Evolutionary conservation across 2,797 vertebrate species (phyloP), one percentile per base, ranked within the genome.

Genomic region (Anguilla marmorata): DNA sequence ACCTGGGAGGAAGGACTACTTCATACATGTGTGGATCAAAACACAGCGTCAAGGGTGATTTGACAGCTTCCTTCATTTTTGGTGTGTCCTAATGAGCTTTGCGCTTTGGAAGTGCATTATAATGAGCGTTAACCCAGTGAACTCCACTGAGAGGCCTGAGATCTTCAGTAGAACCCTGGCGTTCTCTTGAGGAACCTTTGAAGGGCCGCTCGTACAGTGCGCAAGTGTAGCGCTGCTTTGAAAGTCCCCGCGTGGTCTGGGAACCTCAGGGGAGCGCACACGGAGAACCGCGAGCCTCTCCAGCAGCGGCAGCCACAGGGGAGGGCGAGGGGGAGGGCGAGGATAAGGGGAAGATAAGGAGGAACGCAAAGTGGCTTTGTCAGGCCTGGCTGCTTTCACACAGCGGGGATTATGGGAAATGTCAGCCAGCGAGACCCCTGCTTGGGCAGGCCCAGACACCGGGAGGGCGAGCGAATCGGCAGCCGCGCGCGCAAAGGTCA

Each of bases 311-410:
- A 37, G 19, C 14, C 76, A 50, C 16, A 21, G 24, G 3, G 83
- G 50, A 33, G 56, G 11, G 11, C 16, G 54, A 24, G 24, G 83
- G 83, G 33, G n/a, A 9, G 24, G 83, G 83, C 19, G n/a, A 9
- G 52, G 58, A 24, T 14, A 12, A 21, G 58, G 19, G 21, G 58
- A 37, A 82, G 79, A 82, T 82, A 50, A 82, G 79, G 16, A 21
- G 45, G 16, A 30, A 30, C n/a, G 30, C 45, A 50, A 56, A 56
- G 24, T 48, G 54, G 21, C 33, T 63, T 21, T 69, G 56, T 86
- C 33, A 48, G 37, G 85, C 85, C 63, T 72, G 85, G 41, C 85
- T 86, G 85, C 85, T 50, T n/a, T 74, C 85, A 41, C 37, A 27
- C 85, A 66, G 54, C 30, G 30, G 14, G 54, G 85, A 66, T 58